Percentiles rank a stretch among this genome's conserved stretches.
Conservation (phyloP, 2,113 vertebrate genomes). For the Henicopernis longicauda region DNA sequence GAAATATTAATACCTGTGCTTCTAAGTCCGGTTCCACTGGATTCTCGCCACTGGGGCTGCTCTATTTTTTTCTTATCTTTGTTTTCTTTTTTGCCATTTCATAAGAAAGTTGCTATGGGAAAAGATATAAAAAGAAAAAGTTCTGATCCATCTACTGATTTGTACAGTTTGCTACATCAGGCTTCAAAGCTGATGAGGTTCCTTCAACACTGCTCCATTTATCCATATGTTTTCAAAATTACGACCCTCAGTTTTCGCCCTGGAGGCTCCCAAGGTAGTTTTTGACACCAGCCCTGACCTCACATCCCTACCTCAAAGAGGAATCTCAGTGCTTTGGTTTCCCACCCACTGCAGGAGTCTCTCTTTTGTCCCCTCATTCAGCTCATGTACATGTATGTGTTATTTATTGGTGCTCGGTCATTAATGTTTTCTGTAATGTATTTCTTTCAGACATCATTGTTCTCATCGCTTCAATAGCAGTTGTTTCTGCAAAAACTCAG, state of each 20-base stretch:
- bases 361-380: neutral
- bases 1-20: neutral
- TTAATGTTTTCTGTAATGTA: slow-evolving; percentile 65
- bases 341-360: neutral
- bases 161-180: neutral
- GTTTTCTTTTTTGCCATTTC: neutral
- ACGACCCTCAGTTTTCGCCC: neutral
- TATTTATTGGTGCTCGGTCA: neutral
- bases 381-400: neutral
- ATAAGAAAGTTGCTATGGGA: neutral
- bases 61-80: neutral
- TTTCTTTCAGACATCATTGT: slow-evolving; percentile 94
- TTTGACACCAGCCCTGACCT: neutral
- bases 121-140: neutral
- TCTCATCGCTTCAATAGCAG: slow-evolving; percentile 96
- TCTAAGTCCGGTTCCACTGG: neutral
- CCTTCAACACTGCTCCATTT: neutral
- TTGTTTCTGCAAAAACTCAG: slow-evolving; percentile 98
- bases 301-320: neutral
- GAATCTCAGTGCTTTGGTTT: neutral
- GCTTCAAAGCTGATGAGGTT: neutral
- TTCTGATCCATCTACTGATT: neutral
- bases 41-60: neutral
- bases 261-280: neutral
- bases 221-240: neutral